Percentiles rank a stretch among this genome's conserved stretches.
Evolutionary conservation across 2,888 invertebrate genomes (phyloP).

Genomic region (Graphium colonna): DNA sequence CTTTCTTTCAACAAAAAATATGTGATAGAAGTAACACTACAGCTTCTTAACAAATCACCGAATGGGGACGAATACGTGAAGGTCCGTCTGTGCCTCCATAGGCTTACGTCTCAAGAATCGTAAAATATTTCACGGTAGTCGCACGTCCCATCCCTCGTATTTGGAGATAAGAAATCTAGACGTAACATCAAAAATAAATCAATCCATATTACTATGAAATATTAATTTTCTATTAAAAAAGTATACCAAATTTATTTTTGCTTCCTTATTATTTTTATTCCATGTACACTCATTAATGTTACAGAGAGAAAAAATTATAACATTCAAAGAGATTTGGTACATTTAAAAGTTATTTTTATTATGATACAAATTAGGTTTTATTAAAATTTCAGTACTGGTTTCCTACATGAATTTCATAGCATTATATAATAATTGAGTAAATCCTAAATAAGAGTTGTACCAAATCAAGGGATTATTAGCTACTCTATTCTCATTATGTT

Average conservation of each 20-base stretch:
- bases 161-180: slow-evolving; percentile 39
- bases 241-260: background rate
- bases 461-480: no score
- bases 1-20: slow-evolving; percentile 35
- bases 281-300: no score
- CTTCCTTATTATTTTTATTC: no score
- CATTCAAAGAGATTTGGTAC: no score
- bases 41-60: slow-evolving; percentile 61
- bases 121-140: slow-evolving; percentile 71
- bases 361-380: no score
- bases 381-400: no score
- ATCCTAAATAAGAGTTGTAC: no score
- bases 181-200: slow-evolving; percentile 29
- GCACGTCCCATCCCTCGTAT: slow-evolving; percentile 44
- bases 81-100: slow-evolving; percentile 51
- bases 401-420: no score
- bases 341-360: no score
- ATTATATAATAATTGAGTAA: no score
- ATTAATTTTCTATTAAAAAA: background rate
- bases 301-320: no score
- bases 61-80: slow-evolving; percentile 60
- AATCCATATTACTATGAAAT: background rate
- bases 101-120: slow-evolving; percentile 69
- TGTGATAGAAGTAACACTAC: slow-evolving; percentile 38
- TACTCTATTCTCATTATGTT: no score